Conservation (phyloP, 1,140 invertebrate genomes). For the Psix sp. region DNA sequence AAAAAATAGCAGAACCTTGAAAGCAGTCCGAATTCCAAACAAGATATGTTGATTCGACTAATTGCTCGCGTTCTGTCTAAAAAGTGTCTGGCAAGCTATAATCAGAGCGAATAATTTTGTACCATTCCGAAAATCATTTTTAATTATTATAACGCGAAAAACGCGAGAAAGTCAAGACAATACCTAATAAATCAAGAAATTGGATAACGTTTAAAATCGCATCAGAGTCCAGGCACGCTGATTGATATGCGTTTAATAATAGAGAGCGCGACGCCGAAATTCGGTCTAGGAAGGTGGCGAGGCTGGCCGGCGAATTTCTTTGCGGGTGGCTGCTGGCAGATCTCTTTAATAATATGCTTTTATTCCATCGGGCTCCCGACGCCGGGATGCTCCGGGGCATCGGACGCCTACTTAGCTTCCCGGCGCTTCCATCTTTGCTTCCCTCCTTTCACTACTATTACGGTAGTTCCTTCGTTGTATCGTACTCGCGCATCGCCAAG, state of each 20-base stretch:
- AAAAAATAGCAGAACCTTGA: neutral
- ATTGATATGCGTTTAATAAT: slow-evolving; percentile 77
- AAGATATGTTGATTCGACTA: slow-evolving; percentile 37
- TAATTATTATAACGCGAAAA: slow-evolving; percentile 54
- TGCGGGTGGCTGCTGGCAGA: slow-evolving; percentile 57
- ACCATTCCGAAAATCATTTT: slow-evolving; percentile 54
- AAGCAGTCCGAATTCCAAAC: neutral
- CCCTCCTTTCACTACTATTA: slow-evolving; percentile 56
- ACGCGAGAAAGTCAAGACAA: slow-evolving; percentile 59
- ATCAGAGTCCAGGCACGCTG: slow-evolving; percentile 65
- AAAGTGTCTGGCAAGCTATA: slow-evolving; percentile 24
- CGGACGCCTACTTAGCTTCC: slow-evolving; percentile 62
- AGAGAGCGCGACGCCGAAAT: slow-evolving; percentile 68
- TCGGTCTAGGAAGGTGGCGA: slow-evolving; percentile 65
- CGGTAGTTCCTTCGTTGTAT: slow-evolving; percentile 61
- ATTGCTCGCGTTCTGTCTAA: slow-evolving; percentile 25
- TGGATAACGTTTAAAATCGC: slow-evolving; percentile 71
- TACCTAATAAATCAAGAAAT: slow-evolving; percentile 70
- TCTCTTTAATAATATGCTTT: slow-evolving; percentile 73
- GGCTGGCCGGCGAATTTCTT: slow-evolving; percentile 27
- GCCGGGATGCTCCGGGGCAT: slow-evolving; percentile 64
- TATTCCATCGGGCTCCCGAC: slow-evolving; percentile 69
- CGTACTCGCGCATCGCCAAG: slow-evolving; percentile 44
- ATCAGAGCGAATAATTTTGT: slow-evolving; percentile 32
- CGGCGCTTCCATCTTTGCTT: slow-evolving; percentile 56